Evolutionary conservation across 1,140 invertebrate genomes (phyloP).

Genomic region (Drosophila pseudoananassae): DNA sequence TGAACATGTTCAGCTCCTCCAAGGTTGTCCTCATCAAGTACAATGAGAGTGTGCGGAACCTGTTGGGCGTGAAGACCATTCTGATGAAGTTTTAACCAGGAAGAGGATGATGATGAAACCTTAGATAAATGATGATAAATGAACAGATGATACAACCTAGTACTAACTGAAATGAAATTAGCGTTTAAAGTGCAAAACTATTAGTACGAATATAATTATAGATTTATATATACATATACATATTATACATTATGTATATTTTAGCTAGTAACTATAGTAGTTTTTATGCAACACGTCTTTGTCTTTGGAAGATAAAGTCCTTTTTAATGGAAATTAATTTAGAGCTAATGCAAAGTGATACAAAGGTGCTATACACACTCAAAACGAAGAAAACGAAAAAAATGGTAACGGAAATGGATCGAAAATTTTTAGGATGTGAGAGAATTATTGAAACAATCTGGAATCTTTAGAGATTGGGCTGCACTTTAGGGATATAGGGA

Average conservation of each 20-base stretch:
- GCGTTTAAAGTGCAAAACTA: conserved; percentile 49
- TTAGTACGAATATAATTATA: conserved; percentile 61
- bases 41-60: conserved; percentile 88
- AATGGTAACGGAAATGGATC: conserved; percentile 25
- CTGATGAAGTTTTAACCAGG: conserved; percentile 82
- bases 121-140: conserved; percentile 51
- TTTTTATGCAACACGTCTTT: conserved; percentile 59
- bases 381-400: conserved; percentile 39
- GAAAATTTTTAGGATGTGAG: conserved; percentile 40
- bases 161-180: conserved; percentile 22
- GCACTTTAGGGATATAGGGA: conserved; percentile 34
- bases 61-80: conserved; percentile 83
- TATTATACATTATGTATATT: conserved; percentile 45
- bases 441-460: conserved; percentile 40
- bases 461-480: conserved; percentile 55
- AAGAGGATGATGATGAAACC: not conserved
- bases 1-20: conserved; percentile 89
- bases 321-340: conserved; percentile 64
- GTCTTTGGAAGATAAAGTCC: conserved; percentile 73
- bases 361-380: conserved; percentile 82
- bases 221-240: conserved; percentile 31
- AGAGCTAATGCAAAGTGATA: conserved; percentile 83
- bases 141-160: conserved; percentile 22
- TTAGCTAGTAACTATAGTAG: conserved; percentile 66
- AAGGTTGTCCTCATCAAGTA: conserved; percentile 93